Evolutionary conservation across 2,113 vertebrate genomes (phyloP).

Genomic region (Phalacrocorax aristotelis): DNA sequence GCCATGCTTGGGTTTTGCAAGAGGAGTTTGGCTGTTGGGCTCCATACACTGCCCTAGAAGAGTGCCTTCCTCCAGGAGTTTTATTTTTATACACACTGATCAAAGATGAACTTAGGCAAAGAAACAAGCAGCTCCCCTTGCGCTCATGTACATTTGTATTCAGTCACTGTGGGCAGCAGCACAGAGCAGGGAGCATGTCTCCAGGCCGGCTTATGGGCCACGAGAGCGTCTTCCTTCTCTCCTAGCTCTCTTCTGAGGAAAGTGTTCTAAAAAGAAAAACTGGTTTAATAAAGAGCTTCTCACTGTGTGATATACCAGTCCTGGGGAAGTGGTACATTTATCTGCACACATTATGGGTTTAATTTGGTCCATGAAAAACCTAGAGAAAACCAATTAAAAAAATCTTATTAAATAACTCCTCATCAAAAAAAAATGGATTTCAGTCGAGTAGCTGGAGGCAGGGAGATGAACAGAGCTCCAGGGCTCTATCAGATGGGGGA

Average conservation of each 20-base stretch:
- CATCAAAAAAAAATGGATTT: neutral
- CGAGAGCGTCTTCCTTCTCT: neutral
- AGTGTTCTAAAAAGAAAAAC: constrained; percentile 47
- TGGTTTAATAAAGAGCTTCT: constrained; percentile 46
- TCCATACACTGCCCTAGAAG: neutral
- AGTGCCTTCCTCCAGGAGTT: neutral
- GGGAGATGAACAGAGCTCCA: neutral
- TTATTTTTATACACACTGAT: neutral
- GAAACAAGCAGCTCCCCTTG: neutral
- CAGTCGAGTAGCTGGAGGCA: neutral
- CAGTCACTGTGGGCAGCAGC: neutral
- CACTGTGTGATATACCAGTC: neutral
- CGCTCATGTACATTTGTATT: neutral
- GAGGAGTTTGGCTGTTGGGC: neutral
- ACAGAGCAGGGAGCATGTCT: neutral
- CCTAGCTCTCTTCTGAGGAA: neutral
- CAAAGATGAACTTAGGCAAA: neutral
- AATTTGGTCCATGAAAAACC: constrained; percentile 14
- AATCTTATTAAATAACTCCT: neutral
- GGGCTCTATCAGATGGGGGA: neutral
- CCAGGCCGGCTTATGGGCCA: neutral
- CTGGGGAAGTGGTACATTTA: neutral
- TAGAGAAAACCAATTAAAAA: neutral
- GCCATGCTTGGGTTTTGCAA: neutral
- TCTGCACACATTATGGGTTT: constrained; percentile 35